Percentiles rank a stretch among this genome's conserved stretches.
Conservation (phyloP, 2,113 vertebrate genomes). For the Heterocephalus glaber region DNA sequence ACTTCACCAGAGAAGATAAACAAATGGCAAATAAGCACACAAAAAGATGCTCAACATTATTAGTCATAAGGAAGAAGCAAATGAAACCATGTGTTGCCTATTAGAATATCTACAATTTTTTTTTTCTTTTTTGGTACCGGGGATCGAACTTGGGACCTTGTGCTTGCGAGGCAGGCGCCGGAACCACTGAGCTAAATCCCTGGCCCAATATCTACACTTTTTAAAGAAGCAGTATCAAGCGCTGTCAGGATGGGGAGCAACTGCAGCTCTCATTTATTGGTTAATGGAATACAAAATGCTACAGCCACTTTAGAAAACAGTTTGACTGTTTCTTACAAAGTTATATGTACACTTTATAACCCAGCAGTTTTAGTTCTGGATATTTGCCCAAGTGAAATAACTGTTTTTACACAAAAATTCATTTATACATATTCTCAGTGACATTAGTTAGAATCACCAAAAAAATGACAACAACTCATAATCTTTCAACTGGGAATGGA, state of each 20-base stretch:
- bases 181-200: too few species aligned
- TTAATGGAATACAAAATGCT: neutral
- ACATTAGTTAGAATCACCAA: constrained; percentile 24
- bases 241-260: neutral
- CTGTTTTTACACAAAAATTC: neutral
- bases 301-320: neutral
- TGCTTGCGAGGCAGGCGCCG: too few species aligned
- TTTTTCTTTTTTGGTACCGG: too few species aligned
- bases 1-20: neutral
- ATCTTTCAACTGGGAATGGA: neutral
- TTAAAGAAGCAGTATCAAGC: neutral
- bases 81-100: neutral
- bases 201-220: neutral
- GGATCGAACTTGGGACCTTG: too few species aligned
- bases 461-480: neutral
- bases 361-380: neutral
- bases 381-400: neutral
- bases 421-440: neutral
- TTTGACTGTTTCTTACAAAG: neutral
- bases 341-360: neutral
- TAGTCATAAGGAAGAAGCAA: neutral
- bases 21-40: neutral
- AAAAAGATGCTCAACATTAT: neutral
- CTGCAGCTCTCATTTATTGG: neutral
- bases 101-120: neutral